A percentile compares a stretch with the other conserved stretches of the same genome.
phyloP scores from a whole-genome alignment of 2,113 vertebrate species.

The Sylvilagus bachmani region DNA sequence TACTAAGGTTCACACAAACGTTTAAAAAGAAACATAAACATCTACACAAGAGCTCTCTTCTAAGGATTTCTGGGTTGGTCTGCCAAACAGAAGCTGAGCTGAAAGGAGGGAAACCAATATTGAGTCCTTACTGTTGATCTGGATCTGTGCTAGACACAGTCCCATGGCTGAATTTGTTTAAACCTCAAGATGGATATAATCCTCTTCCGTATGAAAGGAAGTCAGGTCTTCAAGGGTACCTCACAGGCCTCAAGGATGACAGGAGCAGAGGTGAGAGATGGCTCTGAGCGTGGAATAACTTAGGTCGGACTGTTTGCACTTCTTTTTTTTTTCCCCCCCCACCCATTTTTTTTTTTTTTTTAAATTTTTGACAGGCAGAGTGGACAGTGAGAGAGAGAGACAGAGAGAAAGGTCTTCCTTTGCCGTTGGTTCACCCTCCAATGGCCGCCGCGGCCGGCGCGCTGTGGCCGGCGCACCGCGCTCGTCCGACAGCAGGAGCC shows the following conservation, averaged over 20 bases:
- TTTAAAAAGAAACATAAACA: background rate
- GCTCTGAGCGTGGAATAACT: background rate
- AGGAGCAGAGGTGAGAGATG: background rate
- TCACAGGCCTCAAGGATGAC: background rate
- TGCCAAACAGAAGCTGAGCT: background rate
- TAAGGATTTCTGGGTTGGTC: constrained; percentile 41
- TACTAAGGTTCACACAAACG: background rate
- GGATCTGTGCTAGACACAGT: background rate
- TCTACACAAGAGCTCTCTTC: background rate
- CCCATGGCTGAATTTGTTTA: background rate
- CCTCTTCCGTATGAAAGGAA: background rate
- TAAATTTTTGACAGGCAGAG: too few relatives aligned
- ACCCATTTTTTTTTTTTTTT: too few relatives aligned
- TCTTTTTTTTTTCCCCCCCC: too few relatives aligned
- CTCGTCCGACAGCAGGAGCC: too few relatives aligned
- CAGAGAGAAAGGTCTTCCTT: too few relatives aligned
- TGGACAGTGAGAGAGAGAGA: too few relatives aligned
- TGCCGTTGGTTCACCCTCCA: too few relatives aligned
- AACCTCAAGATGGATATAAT: background rate
- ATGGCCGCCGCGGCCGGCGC: too few relatives aligned
- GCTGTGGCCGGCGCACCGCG: too few relatives aligned
- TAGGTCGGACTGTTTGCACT: background rate
- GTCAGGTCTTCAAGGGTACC: background rate
- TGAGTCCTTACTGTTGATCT: background rate
- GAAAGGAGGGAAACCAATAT: background rate